A percentile compares a stretch with the other conserved stretches of the same genome.
Conservation (phyloP, 2,888 invertebrate genomes). For the Dascillus cervinus region DNA sequence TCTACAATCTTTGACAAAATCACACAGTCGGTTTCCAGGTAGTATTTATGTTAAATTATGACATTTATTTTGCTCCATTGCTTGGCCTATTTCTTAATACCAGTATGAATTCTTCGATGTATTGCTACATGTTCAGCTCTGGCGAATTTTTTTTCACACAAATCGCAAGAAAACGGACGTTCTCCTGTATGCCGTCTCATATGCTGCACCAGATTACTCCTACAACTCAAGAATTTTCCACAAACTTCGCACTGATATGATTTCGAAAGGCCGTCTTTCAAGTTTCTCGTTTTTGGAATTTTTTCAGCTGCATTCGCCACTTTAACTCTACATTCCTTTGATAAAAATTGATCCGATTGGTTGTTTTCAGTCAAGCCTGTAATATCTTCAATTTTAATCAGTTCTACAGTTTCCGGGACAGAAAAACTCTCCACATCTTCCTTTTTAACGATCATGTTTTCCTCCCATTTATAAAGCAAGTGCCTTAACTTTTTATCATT, state of each 20-base stretch:
- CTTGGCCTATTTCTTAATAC: no score
- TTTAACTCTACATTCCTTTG: background rate
- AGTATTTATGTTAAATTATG: no score
- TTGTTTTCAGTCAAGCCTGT: background rate
- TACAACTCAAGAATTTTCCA: conserved; percentile 23
- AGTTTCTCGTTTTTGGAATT: background rate
- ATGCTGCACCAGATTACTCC: conserved; percentile 26
- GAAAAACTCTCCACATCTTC: background rate
- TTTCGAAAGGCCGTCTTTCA: background rate
- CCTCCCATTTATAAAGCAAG: conserved; percentile 6
- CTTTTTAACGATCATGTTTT: no score
- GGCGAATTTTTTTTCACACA: conserved; percentile 26
- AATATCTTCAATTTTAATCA: background rate
- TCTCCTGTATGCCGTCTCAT: conserved; percentile 25
- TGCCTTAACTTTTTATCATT: conserved; percentile 20
- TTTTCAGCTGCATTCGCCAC: conserved; percentile 1
- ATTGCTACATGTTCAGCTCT: conserved; percentile 26
- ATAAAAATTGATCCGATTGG: background rate
- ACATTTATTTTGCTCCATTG: no score
- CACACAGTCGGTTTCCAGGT: no score
- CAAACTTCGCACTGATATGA: conserved; percentile 27
- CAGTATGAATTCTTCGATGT: conserved; percentile 30
- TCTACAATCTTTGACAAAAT: no score
- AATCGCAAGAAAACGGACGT: conserved; percentile 26
- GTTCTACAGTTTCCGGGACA: background rate